Evolutionary conservation across 2,888 invertebrate genomes (phyloP).

Genomic region (Standfussiana lucernea): DNA sequence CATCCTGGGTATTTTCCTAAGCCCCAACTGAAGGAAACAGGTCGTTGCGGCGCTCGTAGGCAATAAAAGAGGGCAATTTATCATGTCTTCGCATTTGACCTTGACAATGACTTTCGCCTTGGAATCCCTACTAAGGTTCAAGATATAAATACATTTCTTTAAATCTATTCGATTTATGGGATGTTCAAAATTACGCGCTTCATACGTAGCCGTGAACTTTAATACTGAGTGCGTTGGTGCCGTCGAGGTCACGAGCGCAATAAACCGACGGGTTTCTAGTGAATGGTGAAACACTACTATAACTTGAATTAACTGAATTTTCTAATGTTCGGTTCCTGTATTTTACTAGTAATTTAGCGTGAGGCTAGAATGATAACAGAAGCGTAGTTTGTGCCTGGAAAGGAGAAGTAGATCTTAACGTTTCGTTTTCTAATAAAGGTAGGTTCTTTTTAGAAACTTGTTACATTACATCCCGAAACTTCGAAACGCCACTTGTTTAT

Average conservation of each 20-base stretch:
- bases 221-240: slow-evolving; percentile 60
- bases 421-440: background rate
- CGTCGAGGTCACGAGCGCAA: slow-evolving; percentile 63
- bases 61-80: slow-evolving; percentile 34
- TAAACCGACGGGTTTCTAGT: slow-evolving; percentile 57
- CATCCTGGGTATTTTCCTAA: slow-evolving; percentile 39
- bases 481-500: background rate
- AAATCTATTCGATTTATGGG: slow-evolving; percentile 47
- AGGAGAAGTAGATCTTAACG: background rate
- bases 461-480: background rate
- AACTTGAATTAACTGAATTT: slow-evolving; percentile 21
- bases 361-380: background rate
- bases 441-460: background rate
- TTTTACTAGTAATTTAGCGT: background rate
- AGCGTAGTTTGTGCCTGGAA: background rate
- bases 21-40: slow-evolving; percentile 34
- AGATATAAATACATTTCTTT: background rate
- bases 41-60: slow-evolving; percentile 24
- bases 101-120: slow-evolving; percentile 37
- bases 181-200: slow-evolving; percentile 51
- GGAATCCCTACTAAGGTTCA: background rate
- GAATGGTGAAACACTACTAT: slow-evolving; percentile 40
- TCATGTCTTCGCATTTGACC: slow-evolving; percentile 20
- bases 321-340: slow-evolving; percentile 19
- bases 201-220: slow-evolving; percentile 63